phyloP scores from a whole-genome alignment of 2,797 vertebrate species.

The Sciurus carolinensis region DNA sequence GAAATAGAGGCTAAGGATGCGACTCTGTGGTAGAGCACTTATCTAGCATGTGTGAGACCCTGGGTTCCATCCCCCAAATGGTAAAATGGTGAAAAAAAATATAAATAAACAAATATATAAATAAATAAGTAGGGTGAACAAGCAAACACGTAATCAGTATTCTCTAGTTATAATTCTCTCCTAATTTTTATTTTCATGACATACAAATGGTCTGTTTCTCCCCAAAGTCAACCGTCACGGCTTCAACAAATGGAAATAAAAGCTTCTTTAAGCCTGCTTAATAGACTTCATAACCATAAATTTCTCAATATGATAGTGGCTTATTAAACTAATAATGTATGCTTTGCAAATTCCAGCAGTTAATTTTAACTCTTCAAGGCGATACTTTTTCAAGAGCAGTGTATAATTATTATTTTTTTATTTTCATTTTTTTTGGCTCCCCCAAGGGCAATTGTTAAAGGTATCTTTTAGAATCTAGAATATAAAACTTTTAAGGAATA shows the following conservation, averaged over 20 bases:
- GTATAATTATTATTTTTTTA: background rate
- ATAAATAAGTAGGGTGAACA: background rate
- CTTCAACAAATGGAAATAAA: constrained; percentile 85
- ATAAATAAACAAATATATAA: no score
- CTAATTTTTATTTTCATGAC: constrained; percentile 63
- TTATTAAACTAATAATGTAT: constrained; percentile 82
- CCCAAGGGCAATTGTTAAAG: background rate
- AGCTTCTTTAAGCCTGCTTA: constrained; percentile 86
- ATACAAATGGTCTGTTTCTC: constrained; percentile 81
- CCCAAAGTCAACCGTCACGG: constrained; percentile 74
- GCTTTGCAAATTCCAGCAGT: constrained; percentile 77
- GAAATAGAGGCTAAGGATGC: background rate
- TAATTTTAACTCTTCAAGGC: constrained; percentile 82
- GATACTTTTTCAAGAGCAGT: constrained; percentile 76
- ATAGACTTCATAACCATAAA: constrained; percentile 77
- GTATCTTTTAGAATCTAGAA: constrained; percentile 27
- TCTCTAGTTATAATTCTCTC: background rate
- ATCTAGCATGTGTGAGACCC: background rate
- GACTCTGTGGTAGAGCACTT: background rate
- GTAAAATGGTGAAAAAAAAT: no score
- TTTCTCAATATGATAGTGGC: constrained; percentile 83
- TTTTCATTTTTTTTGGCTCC: background rate
- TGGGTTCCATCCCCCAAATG: background rate
- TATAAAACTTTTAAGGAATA: constrained; percentile 14
- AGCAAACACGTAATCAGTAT: background rate